phyloP scores from a whole-genome alignment of 2,888 invertebrate species.

The Drosophila hamatofila region DNA sequence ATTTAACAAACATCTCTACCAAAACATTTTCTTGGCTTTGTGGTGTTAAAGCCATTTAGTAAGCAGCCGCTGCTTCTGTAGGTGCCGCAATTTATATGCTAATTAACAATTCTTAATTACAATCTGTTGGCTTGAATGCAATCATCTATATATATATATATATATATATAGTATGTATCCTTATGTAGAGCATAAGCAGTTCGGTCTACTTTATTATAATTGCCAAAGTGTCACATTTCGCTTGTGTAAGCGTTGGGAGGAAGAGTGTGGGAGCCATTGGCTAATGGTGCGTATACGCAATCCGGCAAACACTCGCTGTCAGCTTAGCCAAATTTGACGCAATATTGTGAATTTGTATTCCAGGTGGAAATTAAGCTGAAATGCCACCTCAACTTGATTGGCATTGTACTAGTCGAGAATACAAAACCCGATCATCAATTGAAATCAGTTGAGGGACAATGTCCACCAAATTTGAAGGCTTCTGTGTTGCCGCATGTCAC shows the following conservation, averaged over 20 bases:
- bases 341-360: constrained; percentile 53
- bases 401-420: constrained; percentile 67
- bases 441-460: constrained; percentile 70
- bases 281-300: constrained; percentile 41
- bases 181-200: constrained; percentile 18
- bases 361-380: constrained; percentile 73
- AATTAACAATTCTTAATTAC: constrained; percentile 68
- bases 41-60: constrained; percentile 52
- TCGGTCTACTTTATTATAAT: constrained; percentile 36
- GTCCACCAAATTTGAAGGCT: constrained; percentile 28
- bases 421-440: constrained; percentile 57
- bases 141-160: not conserved
- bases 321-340: constrained; percentile 37
- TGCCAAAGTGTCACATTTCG: constrained; percentile 30
- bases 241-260: not conserved
- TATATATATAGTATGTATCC: not conserved
- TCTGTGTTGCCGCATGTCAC: constrained; percentile 54
- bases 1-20: no score
- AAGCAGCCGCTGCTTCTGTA: constrained; percentile 19
- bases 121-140: constrained; percentile 41
- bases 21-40: not conserved
- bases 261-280: not conserved
- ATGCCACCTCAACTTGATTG: constrained; percentile 64
- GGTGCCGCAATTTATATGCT: constrained; percentile 70
- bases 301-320: constrained; percentile 28